Base-by-base conservation (phyloP, 2,797 vertebrate genomes). In the Notolepis coatsorum region DNA sequence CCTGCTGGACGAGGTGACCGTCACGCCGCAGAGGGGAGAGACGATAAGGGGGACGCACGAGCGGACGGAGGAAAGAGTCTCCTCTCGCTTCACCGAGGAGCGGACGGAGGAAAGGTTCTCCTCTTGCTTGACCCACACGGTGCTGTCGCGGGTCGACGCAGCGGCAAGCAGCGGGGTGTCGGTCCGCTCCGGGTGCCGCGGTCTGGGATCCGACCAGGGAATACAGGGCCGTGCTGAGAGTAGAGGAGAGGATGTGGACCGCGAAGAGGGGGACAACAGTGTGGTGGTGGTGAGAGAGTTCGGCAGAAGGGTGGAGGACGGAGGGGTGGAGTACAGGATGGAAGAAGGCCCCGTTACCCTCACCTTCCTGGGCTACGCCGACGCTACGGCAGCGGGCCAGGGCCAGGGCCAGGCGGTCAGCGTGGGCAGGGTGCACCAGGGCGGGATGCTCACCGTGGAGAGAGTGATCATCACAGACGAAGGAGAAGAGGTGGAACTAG, bases 361-460 rank as follows among this genome's bases (percentile, higher is more conserved):
- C 5, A 53, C 89, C 28, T 93, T 92, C 80, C 63, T 91, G 73
- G 91, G 89, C 63, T 92, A 91, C 57, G 8, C 75, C 2, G 87
- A 90, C 5, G 66, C 54, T 2, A 61, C 73, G 17, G 12, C 57
- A 12, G 28, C 50, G 0, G 66, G 55, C 3, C 60, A 61, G 9
- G 77, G 42, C 6, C 25, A 54, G 12, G 54, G 27, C 1, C 39
- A 68, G 30, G 77, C 18, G 13, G 12, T 35, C n/a, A 13, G 48
- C 2, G 15, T 58, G 17, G 64, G 47, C 13, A 57, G 55, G 8
- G 51, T 75, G 8, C 73, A 73, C 10, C 10, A 58, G 0, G 78
- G 77, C 20, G 75, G 70, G 17, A 54, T 82, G 65, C 55, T 92
- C 49, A 84, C 78, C 3, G 91, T 71, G 27, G 90, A 92, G 23